These are phyloP conservation scores for Euglossa dilemma DNA, from an alignment of 1,140 invertebrate species.

Conservation along the genomic window DNA sequence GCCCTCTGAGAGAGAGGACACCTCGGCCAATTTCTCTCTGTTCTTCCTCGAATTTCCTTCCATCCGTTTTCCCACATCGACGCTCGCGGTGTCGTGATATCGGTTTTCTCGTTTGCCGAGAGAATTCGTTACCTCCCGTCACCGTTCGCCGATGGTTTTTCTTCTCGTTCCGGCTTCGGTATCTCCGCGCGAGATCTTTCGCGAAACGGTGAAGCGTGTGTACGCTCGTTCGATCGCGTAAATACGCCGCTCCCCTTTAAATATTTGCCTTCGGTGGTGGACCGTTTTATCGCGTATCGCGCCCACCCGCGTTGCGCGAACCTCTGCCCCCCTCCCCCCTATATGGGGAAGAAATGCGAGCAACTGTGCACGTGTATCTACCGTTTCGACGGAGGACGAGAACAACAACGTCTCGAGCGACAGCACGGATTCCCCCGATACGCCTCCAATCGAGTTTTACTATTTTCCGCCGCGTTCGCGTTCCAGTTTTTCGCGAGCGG, in stretches of 20 bases:
- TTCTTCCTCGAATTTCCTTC: slow-evolving; percentile 79
- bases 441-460: neutral
- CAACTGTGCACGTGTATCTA: too few relatives aligned
- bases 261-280: neutral
- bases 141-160: neutral
- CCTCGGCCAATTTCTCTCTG: slow-evolving; percentile 72
- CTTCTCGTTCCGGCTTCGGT: neutral
- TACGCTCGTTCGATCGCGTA: neutral
- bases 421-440: too few relatives aligned
- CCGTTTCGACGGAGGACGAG: too few relatives aligned
- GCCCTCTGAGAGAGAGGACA: too few relatives aligned
- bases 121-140: neutral
- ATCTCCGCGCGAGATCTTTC: neutral
- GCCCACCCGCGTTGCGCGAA: neutral
- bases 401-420: too few relatives aligned
- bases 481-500: slow-evolving; percentile 11
- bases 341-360: too few relatives aligned
- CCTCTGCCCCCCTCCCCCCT: too few relatives aligned
- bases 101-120: slow-evolving; percentile 63
- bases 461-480: neutral
- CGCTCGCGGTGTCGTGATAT: too few relatives aligned
- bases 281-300: neutral
- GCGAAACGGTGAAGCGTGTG: neutral
- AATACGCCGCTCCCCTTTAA: neutral
- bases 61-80: slow-evolving; percentile 76